Evolutionary conservation across 2,797 vertebrate species (phyloP).

Genomic region (Arremon aurantiirostris): DNA sequence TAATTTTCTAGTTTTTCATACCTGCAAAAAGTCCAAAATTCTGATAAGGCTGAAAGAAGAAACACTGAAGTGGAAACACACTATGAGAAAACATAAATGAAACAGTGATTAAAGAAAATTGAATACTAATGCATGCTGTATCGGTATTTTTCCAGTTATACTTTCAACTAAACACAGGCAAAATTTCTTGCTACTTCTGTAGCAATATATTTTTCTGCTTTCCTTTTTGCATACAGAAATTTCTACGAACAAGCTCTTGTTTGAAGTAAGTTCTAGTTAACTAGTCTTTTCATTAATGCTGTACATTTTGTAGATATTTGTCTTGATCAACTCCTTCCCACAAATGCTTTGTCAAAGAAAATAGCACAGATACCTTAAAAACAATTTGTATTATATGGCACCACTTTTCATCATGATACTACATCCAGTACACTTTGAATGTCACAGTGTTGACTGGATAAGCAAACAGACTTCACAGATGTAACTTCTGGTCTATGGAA

Average conservation of each 20-base stretch:
- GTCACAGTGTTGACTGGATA: neutral
- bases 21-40: neutral
- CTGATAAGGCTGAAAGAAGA: neutral
- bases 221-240: neutral
- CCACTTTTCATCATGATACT: neutral
- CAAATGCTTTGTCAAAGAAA: neutral
- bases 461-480: neutral
- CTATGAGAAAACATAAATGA: neutral
- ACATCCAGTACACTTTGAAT: neutral
- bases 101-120: neutral
- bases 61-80: neutral
- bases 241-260: neutral
- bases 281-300: neutral
- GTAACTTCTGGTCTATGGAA: neutral
- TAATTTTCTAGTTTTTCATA: neutral
- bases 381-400: neutral
- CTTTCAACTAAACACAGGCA: neutral
- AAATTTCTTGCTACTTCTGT: neutral
- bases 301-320: neutral
- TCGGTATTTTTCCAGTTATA: neutral
- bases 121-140: neutral
- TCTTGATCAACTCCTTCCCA: neutral
- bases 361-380: neutral
- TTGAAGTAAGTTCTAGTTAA: neutral
- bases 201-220: neutral